Percentiles rank a stretch among this genome's conserved stretches.
phyloP scores from a whole-genome alignment of 2,113 vertebrate genomes.

The Telmatochromis brachygnathus region DNA sequence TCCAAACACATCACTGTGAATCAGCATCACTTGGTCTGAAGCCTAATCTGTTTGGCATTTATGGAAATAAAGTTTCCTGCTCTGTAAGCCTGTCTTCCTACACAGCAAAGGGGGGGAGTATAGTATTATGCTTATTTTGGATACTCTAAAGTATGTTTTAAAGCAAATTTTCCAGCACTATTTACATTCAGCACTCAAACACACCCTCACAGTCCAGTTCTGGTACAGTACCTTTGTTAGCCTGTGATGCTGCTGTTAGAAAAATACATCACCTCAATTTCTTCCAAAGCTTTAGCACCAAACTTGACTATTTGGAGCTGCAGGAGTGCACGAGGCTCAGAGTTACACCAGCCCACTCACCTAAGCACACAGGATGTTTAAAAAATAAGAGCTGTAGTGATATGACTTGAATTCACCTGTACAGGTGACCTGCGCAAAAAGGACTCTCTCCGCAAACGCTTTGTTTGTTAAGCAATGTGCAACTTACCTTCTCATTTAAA shows the following conservation, averaged over 20 bases:
- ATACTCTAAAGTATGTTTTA: background rate
- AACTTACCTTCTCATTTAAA: background rate
- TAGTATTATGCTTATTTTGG: background rate
- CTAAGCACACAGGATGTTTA: background rate
- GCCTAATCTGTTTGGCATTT: background rate
- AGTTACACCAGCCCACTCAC: background rate
- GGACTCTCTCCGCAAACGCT: background rate
- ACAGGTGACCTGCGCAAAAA: background rate
- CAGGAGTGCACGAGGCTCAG: background rate
- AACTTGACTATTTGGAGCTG: background rate
- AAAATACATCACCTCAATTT: background rate
- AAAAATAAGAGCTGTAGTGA: background rate
- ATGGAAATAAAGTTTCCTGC: slow-evolving; percentile 2
- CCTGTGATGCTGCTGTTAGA: background rate
- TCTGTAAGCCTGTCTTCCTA: background rate
- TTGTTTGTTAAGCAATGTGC: background rate
- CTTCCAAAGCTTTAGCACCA: background rate
- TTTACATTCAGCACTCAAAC: background rate
- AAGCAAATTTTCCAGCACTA: background rate
- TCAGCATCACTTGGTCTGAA: slow-evolving; percentile 16
- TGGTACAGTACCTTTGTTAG: background rate
- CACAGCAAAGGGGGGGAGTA: background rate
- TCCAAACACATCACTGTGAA: slow-evolving; percentile 31
- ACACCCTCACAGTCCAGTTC: background rate
- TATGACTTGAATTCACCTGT: background rate